Conservation (phyloP, 2,113 vertebrate genomes). For the Poecilia latipinna region DNA sequence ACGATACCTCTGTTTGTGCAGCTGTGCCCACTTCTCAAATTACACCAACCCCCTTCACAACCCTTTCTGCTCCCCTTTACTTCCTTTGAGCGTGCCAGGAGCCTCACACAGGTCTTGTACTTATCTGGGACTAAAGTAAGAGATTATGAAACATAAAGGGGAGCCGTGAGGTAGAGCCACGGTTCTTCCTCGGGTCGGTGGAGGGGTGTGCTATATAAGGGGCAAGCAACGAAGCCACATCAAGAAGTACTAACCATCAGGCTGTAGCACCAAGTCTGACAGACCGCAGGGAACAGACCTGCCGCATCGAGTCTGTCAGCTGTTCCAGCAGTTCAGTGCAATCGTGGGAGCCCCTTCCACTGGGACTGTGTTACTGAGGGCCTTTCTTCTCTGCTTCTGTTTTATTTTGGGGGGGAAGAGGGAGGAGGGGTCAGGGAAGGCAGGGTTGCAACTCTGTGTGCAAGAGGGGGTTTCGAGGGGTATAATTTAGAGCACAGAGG, state of each 20-base stretch:
- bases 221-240: constrained; percentile 66
- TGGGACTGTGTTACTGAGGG: constrained; percentile 98
- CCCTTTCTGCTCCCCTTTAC: not conserved
- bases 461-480: constrained; percentile 76
- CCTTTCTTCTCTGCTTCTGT: constrained; percentile 93
- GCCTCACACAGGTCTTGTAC: constrained; percentile 48
- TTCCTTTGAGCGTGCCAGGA: constrained; percentile 44
- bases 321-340: constrained; percentile 93
- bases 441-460: constrained; percentile 56
- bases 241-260: constrained; percentile 88
- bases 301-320: constrained; percentile 91
- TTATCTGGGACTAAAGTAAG: constrained; percentile 32
- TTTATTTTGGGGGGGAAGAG: constrained; percentile 61
- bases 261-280: constrained; percentile 89
- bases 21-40: constrained; percentile 95
- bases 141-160: constrained; percentile 53
- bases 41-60: constrained; percentile 79
- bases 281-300: constrained; percentile 89
- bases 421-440: constrained; percentile 51
- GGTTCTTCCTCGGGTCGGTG: constrained; percentile 85
- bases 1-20: constrained; percentile 94
- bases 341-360: constrained; percentile 89
- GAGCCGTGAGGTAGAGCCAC: constrained; percentile 48
- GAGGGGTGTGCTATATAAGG: constrained; percentile 84
- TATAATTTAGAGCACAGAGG: constrained; percentile 99